Conservation (phyloP, 2,113 vertebrate genomes). For the Hippocampus mohnikei region DNA sequence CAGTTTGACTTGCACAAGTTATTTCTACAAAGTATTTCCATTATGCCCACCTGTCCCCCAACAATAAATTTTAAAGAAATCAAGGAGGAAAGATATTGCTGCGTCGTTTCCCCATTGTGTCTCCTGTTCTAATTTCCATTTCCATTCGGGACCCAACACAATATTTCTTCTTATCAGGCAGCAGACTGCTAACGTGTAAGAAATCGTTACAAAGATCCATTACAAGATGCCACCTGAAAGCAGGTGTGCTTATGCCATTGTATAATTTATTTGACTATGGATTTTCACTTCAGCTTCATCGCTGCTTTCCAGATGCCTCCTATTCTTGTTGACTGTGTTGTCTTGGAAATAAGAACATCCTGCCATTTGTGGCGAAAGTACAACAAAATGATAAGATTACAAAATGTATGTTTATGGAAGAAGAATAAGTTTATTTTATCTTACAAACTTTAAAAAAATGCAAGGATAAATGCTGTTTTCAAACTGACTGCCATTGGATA, state of each 20-base stretch:
- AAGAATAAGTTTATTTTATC: conserved; percentile 39
- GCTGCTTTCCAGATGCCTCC: conserved; percentile 21
- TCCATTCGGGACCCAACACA: conserved; percentile 27
- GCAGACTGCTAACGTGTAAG: conserved; percentile 15
- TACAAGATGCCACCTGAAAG: conserved; percentile 33
- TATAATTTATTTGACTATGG: conserved; percentile 49
- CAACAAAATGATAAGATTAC: conserved; percentile 9
- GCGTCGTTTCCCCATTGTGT: conserved; percentile 14
- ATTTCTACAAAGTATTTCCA: neutral
- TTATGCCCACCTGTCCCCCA: neutral
- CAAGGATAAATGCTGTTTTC: conserved; percentile 65
- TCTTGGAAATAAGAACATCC: conserved; percentile 47
- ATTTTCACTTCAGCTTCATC: conserved; percentile 40
- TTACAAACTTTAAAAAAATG: conserved; percentile 63
- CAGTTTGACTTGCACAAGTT: neutral
- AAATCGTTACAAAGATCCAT: conserved; percentile 40
- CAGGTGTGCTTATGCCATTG: conserved; percentile 43
- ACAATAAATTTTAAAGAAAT: neutral
- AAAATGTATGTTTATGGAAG: conserved; percentile 5
- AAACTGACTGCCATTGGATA: conserved; percentile 72
- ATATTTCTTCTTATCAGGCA: conserved; percentile 28
- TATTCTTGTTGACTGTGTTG: conserved; percentile 36
- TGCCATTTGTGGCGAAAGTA: conserved; percentile 18
- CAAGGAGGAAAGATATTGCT: neutral
- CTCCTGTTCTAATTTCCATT: conserved; percentile 12